Conservation (phyloP, 2,888 invertebrate species). For the Hyppa rectilinea region DNA sequence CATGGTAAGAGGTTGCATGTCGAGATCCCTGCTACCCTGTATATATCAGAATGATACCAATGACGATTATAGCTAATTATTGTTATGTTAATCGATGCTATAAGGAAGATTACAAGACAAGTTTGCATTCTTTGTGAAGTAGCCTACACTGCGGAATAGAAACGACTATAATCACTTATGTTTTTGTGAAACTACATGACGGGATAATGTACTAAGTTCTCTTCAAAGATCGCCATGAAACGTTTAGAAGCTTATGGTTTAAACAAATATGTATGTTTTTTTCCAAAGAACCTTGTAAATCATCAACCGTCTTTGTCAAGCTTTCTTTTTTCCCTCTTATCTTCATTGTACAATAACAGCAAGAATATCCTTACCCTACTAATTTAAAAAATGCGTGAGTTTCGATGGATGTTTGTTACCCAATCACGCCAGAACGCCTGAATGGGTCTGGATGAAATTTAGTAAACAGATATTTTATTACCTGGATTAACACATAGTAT, state of each 20-base stretch:
- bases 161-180: neutral
- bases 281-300: neutral
- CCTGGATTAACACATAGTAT: too few relatives aligned
- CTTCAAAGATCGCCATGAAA: neutral
- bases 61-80: conserved; percentile 25
- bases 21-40: too few relatives aligned
- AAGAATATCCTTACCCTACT: too few relatives aligned
- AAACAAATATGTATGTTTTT: conserved; percentile 1
- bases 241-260: neutral
- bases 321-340: neutral
- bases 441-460: too few relatives aligned
- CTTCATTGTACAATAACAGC: neutral
- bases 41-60: conserved; percentile 6
- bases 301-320: neutral
- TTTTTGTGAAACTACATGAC: neutral
- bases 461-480: too few relatives aligned
- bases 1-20: too few relatives aligned
- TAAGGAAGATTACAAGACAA: conserved; percentile 31
- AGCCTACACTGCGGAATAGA: neutral
- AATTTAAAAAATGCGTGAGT: too few relatives aligned
- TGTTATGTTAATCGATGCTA: conserved; percentile 20
- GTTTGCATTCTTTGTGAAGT: conserved; percentile 10
- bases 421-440: too few relatives aligned
- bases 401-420: too few relatives aligned
- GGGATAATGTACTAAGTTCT: neutral